A percentile compares a stretch with the other conserved stretches of the same genome.
Evolutionary conservation across 2,888 invertebrate species (phyloP).

Genomic region (Dichetophora obliterata): DNA sequence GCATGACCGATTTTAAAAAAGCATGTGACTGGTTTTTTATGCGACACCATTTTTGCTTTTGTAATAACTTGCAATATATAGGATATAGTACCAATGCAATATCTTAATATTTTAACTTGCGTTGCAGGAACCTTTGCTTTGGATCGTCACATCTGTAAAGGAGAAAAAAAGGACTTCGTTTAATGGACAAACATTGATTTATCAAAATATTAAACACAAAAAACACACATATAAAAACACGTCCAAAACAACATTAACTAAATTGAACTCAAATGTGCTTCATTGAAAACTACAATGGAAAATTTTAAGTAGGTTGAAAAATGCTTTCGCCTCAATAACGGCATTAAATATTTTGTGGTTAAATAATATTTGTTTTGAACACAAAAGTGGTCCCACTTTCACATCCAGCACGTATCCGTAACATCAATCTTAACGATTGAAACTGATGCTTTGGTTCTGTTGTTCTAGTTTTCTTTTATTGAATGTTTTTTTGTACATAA

Average conservation of each 20-base stretch:
- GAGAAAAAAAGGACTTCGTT: not conserved
- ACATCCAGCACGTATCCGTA: not conserved
- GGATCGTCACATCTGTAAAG: constrained; percentile 64
- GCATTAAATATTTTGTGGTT: not conserved
- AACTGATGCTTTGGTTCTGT: not conserved
- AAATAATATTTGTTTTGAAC: not conserved
- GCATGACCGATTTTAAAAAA: constrained; percentile 10
- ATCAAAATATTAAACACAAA: no score
- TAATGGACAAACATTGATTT: not conserved
- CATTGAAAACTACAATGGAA: not conserved
- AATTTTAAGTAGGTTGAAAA: no score
- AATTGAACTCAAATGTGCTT: not conserved
- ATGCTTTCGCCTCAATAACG: no score
- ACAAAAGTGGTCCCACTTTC: not conserved
- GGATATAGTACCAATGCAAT: no score
- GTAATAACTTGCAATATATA: not conserved
- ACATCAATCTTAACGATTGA: not conserved
- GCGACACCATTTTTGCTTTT: not conserved
- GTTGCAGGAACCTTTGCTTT: constrained; percentile 67
- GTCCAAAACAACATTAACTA: not conserved
- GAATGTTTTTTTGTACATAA: not conserved
- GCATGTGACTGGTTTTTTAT: not conserved
- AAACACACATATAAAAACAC: not conserved
- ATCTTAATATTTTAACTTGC: constrained; percentile 49
- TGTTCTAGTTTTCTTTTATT: constrained; percentile 7